phyloP scores from a whole-genome alignment of 2,888 invertebrate species.

The Melanargia galathea region DNA sequence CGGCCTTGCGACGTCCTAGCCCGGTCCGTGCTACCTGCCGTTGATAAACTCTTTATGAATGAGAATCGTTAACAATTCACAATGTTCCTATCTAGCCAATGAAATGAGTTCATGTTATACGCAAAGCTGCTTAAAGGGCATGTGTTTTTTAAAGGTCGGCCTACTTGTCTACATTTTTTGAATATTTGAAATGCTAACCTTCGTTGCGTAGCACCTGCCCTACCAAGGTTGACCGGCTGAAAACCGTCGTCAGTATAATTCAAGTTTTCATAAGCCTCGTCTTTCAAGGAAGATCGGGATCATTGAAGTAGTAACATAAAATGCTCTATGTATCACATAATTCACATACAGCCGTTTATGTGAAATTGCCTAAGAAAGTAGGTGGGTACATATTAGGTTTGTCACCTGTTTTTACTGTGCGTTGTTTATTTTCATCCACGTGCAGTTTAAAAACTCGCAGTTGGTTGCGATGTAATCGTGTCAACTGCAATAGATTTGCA shows the following conservation, averaged over 20 bases:
- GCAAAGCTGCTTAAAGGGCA: neutral
- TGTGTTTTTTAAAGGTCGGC: neutral
- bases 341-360: too few relatives aligned
- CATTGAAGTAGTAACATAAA: too few relatives aligned
- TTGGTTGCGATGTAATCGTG: too few relatives aligned
- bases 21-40: neutral
- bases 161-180: constrained; percentile 11
- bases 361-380: too few relatives aligned
- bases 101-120: neutral
- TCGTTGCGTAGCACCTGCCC: constrained; percentile 11
- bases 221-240: neutral
- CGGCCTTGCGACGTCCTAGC: constrained; percentile 15
- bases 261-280: constrained; percentile 1
- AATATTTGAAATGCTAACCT: neutral
- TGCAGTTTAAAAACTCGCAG: too few relatives aligned
- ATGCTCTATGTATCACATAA: too few relatives aligned
- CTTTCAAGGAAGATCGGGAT: too few relatives aligned
- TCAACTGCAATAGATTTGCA: too few relatives aligned
- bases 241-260: neutral
- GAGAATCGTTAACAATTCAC: constrained; percentile 4
- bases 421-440: too few relatives aligned
- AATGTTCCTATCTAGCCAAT: neutral
- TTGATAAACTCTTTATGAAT: constrained; percentile 15
- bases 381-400: too few relatives aligned
- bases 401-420: too few relatives aligned